These are phyloP conservation scores for Tamandua tetradactyla DNA, from an alignment of 2,797 vertebrate species.

Conservation along the genomic window DNA sequence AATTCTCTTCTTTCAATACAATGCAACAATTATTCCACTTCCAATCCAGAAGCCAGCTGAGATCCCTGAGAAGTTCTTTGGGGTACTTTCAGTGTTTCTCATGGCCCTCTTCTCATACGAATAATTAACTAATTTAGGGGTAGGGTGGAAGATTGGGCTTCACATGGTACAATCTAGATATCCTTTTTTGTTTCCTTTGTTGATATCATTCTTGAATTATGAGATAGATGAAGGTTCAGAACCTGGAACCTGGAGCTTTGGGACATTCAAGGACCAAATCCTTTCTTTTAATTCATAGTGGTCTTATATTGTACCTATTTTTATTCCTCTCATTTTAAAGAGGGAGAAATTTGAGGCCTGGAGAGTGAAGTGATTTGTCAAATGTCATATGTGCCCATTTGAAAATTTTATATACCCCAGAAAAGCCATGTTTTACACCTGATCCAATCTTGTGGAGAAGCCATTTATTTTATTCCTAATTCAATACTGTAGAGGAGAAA, in stretches of 20 bases:
- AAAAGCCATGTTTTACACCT: too few species aligned
- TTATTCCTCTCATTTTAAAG: background rate
- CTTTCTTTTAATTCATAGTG: background rate
- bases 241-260: background rate
- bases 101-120: slow-evolving; percentile 90
- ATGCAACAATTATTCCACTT: slow-evolving; percentile 89
- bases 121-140: slow-evolving; percentile 86
- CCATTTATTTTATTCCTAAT: too few species aligned
- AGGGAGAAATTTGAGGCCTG: background rate
- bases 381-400: background rate
- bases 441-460: too few species aligned
- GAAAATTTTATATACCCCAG: too few species aligned
- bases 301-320: background rate
- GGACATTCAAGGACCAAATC: background rate
- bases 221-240: background rate
- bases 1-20: slow-evolving; percentile 88
- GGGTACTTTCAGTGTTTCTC: slow-evolving; percentile 90
- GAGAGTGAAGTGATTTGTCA: background rate
- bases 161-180: slow-evolving; percentile 67
- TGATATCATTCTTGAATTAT: background rate
- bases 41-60: slow-evolving; percentile 88
- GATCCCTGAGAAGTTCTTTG: slow-evolving; percentile 86
- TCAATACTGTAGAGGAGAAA: too few species aligned
- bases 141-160: slow-evolving; percentile 84
- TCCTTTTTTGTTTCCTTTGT: background rate